Conservation (phyloP, 1,140 invertebrate species). For the Scaptodrosophila lebanonensis region DNA sequence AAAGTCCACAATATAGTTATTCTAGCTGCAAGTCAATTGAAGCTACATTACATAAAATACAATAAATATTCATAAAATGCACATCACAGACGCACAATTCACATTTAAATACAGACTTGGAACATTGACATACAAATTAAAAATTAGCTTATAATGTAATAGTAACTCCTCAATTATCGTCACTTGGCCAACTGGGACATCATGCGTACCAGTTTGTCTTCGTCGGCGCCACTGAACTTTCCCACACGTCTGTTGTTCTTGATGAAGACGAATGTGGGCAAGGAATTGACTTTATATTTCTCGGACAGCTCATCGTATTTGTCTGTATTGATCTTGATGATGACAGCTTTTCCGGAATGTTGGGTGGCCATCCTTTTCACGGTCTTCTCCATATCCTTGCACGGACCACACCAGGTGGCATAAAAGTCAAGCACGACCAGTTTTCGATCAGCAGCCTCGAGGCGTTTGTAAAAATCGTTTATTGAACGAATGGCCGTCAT, state of each 20-base stretch:
- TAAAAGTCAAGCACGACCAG: constrained; percentile 81
- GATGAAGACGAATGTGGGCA: constrained; percentile 56
- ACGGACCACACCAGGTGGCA: constrained; percentile 80
- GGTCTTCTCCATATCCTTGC: constrained; percentile 80
- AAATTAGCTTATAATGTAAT: constrained; percentile 1
- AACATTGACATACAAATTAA: constrained; percentile 3
- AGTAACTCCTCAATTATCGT: constrained; percentile 4
- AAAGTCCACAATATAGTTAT: too few species aligned
- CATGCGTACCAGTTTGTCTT: constrained; percentile 35
- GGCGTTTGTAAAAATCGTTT: constrained; percentile 43
- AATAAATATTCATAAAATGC: too few species aligned
- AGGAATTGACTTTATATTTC: constrained; percentile 33
- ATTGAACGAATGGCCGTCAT: constrained; percentile 35
- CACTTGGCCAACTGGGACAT: constrained; percentile 39
- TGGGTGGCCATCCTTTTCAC: constrained; percentile 36
- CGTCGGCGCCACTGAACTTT: constrained; percentile 40
- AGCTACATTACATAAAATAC: too few species aligned
- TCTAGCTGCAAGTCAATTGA: too few species aligned
- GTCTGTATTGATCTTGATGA: constrained; percentile 52
- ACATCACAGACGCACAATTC: too few species aligned
- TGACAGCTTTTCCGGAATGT: constrained; percentile 31
- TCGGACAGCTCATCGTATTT: constrained; percentile 37
- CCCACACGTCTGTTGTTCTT: constrained; percentile 18
- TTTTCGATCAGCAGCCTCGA: constrained; percentile 79
- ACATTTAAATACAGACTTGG: too few species aligned